Base-by-base conservation (phyloP, 2,797 vertebrate genomes). In the Heliangelus exortis region DNA sequence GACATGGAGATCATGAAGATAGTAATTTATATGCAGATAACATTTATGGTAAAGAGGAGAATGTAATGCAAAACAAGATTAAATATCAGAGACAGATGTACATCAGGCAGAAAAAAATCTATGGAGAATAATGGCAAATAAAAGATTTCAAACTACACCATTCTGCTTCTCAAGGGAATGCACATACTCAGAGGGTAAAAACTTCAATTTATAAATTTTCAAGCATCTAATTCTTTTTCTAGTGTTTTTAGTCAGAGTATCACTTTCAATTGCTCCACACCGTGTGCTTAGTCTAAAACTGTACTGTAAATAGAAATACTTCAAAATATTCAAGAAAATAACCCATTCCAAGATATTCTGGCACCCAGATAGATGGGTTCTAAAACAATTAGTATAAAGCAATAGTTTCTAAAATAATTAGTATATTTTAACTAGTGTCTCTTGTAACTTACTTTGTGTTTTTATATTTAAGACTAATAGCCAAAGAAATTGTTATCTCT, bases 81-180 rank as follows among this genome's bases (percentile, higher is more conserved):
- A 69, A 95, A 65, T 92, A 82, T 61, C 80, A 77, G 57, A 59
- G 92, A 25, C 39, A 86, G 59, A 59, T 59, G 66, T 90, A 80
- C 13, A 74, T 72, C 58, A 94, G 45, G 57, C 17, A 68, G 71
- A 91, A 74, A 47, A 47, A 23, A 61, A 62, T 48, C 8, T 80
- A 3, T 57, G 28, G 34, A n/a, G 87, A 86, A 72, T 73, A 1
- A 91, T 28, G 19, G 59, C 31, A 79, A 89, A 83, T 92, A 88
- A 71, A 31, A 82, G 68, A 82, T 55, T 72, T 51, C n/a, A 33
- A 45, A 39, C 8, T 68, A 17, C 17, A 18, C 10, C 9, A 47
- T 67, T 5, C 33, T 67, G 13, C 43, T 87, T 95, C 74, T 92
- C 51, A 57, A 82, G 59, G 36, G 34, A 90, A 79, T 25, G 10